Evolutionary conservation across 2,113 vertebrate genomes (phyloP).

Genomic region (Lepus europaeus): DNA sequence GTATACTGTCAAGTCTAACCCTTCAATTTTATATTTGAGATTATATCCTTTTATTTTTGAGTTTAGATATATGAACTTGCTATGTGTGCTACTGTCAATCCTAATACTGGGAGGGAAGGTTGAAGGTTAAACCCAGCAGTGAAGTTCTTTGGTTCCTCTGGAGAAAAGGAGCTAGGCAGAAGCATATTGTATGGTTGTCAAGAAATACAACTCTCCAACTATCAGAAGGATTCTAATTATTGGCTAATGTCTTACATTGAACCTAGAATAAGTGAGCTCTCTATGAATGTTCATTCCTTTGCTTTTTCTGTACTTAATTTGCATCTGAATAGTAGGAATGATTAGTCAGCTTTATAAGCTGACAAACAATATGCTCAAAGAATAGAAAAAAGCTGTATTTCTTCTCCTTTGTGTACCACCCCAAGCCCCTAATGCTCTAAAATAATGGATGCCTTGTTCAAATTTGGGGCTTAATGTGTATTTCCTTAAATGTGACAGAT

Average conservation of each 20-base stretch:
- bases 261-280: not conserved
- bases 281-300: not conserved
- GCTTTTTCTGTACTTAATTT: not conserved
- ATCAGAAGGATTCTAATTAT: not conserved
- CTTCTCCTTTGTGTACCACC: not conserved
- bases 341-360: not conserved
- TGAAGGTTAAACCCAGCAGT: not conserved
- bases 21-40: not conserved
- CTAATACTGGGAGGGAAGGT: not conserved
- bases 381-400: not conserved
- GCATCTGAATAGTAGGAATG: not conserved
- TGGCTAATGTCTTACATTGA: not conserved
- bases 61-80: not conserved
- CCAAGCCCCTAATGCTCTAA: not conserved
- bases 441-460: not conserved
- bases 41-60: not conserved
- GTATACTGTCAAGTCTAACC: not conserved
- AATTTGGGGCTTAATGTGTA: not conserved
- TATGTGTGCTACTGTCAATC: not conserved
- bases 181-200: not conserved
- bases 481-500: not conserved
- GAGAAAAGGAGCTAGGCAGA: not conserved
- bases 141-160: not conserved
- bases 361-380: not conserved
- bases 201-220: not conserved